phyloP scores from a whole-genome alignment of 2,113 vertebrate genomes.

The Sardina pilchardus region DNA sequence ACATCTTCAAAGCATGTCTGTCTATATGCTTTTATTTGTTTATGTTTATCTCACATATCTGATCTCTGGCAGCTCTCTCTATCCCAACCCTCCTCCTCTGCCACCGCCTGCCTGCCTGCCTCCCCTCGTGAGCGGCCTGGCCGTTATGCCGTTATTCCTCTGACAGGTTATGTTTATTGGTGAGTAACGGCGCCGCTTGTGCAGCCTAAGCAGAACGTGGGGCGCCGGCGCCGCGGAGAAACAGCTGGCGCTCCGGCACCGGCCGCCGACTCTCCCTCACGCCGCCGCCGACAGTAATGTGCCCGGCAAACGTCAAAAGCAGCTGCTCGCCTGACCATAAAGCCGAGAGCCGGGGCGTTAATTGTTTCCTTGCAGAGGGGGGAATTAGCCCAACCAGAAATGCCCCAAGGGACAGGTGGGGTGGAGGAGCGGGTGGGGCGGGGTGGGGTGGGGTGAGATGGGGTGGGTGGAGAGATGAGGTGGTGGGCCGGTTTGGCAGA shows the following conservation, averaged over 20 bases:
- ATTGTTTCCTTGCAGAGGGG: conserved; percentile 64
- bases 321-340: conserved; percentile 76
- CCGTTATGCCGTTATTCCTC: conserved; percentile 24
- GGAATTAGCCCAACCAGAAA: conserved; percentile 61
- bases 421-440: conserved; percentile 46
- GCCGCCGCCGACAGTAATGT: conserved; percentile 67
- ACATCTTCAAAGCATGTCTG: not conserved
- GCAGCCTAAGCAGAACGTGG: conserved; percentile 60
- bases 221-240: conserved; percentile 21
- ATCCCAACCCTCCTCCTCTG: conserved; percentile 30
- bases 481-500: conserved; percentile 64
- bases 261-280: conserved; percentile 44
- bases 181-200: conserved; percentile 57
- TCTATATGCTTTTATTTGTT: not conserved
- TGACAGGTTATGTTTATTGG: conserved; percentile 60
- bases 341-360: conserved; percentile 65
- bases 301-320: conserved; percentile 64
- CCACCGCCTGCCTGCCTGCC: conserved; percentile 42
- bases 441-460: conserved; percentile 59
- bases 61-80: not conserved
- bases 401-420: conserved; percentile 45
- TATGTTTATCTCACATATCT: not conserved
- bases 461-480: conserved; percentile 49
- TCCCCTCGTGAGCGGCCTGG: not conserved
- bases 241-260: conserved; percentile 38